Conservation (phyloP, 1,140 invertebrate species). For the Zaprionus nigranus region DNA sequence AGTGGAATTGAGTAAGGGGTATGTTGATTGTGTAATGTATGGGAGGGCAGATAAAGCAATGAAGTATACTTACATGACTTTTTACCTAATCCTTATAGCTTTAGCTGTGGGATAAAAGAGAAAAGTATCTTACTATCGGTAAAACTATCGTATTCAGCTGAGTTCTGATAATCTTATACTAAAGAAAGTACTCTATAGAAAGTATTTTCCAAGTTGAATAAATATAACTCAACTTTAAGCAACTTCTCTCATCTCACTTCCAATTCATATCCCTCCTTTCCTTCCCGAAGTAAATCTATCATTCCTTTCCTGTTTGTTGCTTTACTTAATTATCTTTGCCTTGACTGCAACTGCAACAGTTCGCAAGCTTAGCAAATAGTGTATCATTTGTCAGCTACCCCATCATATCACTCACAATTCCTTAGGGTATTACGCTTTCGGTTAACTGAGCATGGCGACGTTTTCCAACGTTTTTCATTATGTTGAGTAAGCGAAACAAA, state of each 20-base stretch:
- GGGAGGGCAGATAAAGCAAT: background rate
- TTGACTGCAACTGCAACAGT: background rate
- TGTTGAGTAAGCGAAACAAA: slow-evolving; percentile 76
- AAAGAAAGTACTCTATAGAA: too few species aligned
- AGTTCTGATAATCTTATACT: too few species aligned
- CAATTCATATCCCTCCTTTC: background rate
- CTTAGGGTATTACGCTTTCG: slow-evolving; percentile 16
- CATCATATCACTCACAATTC: background rate
- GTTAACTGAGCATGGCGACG: background rate
- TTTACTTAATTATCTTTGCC: background rate
- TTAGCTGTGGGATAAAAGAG: background rate
- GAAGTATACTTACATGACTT: background rate
- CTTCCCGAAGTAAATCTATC: background rate
- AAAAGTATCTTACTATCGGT: background rate
- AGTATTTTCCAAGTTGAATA: background rate
- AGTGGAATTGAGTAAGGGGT: background rate
- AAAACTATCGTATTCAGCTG: background rate
- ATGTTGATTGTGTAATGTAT: background rate
- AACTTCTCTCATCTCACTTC: background rate
- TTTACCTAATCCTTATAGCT: background rate
- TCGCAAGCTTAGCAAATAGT: background rate
- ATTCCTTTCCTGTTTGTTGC: background rate
- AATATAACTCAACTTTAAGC: background rate
- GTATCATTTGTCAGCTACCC: background rate
- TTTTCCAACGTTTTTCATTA: slow-evolving; percentile 62